Base-by-base conservation (phyloP, 1,140 invertebrate species). In the Oryzaephilus surinamensis region DNA sequence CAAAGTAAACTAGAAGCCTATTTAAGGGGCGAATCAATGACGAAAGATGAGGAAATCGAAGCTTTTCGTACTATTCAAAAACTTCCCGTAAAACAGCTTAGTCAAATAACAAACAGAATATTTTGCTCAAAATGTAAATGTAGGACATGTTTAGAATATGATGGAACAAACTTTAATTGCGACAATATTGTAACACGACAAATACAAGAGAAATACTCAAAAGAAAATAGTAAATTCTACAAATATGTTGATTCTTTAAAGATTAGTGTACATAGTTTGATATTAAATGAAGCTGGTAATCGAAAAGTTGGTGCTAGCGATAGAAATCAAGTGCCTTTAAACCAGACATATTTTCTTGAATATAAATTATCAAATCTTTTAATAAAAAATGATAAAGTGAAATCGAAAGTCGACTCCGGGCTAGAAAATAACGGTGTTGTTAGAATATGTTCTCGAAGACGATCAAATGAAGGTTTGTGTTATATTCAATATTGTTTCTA, bases 31-130 rank as follows among this genome's bases (percentile, higher is more conserved):
- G 56, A 60, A 32, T 48, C 58, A 38, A 52, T 61, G 47, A 50
- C 42, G 6, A 39, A 31, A 31, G 40, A 40, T 8, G 54, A 61
- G 16, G 57, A 65, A 36, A 43, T 46, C 8, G 44, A 55, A 46
- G 55, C 52, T 12, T 46, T 67, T 14, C 47, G 61, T 32, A 58
- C 52, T 2, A 43, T 62, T 11, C 50, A 54, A 34, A 51, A 54
- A 17, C 55, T 51, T 28, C 57, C 60, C 17, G 51, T 55, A 13
- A 48, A 48, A 15, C 54, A 57, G 49, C 31, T 55, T 6, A 51
- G 41, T 31, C 38, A 46, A 35, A 45, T 40, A 24, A 53, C 52
- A 5, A 44, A 55, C 24, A 35, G 38, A 41, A 46, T 29, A 13
- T 43, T 43, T 14, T 13, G 26, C 8, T 39, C 38, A 8, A 46